These are phyloP conservation scores for Tetropium fuscum DNA, from an alignment of 2,888 invertebrate species.

Conservation along the genomic window DNA sequence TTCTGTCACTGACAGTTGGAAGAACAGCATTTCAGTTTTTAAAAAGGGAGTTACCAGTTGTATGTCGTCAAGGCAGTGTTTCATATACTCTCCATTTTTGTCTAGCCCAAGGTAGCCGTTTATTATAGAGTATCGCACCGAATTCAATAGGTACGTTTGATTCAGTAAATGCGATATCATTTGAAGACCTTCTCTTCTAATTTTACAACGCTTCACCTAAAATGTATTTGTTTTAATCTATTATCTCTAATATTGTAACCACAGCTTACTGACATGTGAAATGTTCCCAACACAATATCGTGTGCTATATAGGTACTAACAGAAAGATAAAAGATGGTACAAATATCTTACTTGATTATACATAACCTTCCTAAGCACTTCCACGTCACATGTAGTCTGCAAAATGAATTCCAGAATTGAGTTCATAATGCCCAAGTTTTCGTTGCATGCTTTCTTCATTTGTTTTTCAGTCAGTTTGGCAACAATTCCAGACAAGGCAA, in stretches of 20 bases:
- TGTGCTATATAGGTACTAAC: no score
- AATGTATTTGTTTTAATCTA: constrained; percentile 42
- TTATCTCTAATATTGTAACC: no score
- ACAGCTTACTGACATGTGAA: no score
- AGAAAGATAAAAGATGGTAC: constrained; percentile 7
- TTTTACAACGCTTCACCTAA: constrained; percentile 85
- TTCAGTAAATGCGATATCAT: constrained; percentile 83
- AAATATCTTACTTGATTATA: constrained; percentile 80
- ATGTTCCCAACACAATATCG: no score
- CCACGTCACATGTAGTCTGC: constrained; percentile 87
- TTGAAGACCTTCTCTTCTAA: constrained; percentile 83
- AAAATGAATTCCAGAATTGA: constrained; percentile 87
- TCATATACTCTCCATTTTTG: constrained; percentile 65
- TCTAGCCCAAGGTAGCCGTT: constrained; percentile 81
- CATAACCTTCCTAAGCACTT: constrained; percentile 87
- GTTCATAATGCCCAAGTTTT: constrained; percentile 69
- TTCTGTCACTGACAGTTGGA: constrained; percentile 77
- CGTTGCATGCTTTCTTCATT: constrained; percentile 61
- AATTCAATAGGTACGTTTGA: constrained; percentile 76
- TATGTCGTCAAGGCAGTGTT: constrained; percentile 76
- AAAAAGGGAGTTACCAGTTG: constrained; percentile 80
- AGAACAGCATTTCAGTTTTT: constrained; percentile 77
- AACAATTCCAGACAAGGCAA: constrained; percentile 58
- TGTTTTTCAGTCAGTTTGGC: constrained; percentile 63
- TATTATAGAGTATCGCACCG: constrained; percentile 80